These are phyloP conservation scores for Neolamprologus caudopunctatus DNA, from an alignment of 2,113 vertebrate species.

Conservation along the genomic window DNA sequence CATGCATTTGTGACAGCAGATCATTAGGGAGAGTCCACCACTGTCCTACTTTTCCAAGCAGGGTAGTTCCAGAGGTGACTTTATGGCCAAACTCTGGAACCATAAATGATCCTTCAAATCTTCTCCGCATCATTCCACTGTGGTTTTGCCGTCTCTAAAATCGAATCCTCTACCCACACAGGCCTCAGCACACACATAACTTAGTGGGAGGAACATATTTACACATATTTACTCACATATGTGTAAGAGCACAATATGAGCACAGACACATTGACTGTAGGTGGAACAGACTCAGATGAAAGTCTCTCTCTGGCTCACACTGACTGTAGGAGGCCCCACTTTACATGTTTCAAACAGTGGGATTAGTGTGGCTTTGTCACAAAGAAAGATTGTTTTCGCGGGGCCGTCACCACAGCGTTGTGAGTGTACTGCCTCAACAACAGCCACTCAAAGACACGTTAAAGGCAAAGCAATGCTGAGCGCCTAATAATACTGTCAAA, in stretches of 20 bases:
- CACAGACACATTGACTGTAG: constrained; percentile 12
- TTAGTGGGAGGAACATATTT: constrained; percentile 64
- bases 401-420: constrained; percentile 34
- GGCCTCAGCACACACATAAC: constrained; percentile 49
- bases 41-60: constrained; percentile 1
- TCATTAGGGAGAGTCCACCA: neutral
- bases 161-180: constrained; percentile 51
- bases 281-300: constrained; percentile 42
- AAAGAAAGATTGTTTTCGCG: constrained; percentile 68
- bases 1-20: constrained; percentile 5
- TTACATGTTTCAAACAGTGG: constrained; percentile 69
- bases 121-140: constrained; percentile 14
- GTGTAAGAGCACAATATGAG: constrained; percentile 9
- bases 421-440: neutral
- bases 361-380: constrained; percentile 66
- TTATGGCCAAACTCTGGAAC: neutral
- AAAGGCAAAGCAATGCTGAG: neutral
- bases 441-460: neutral
- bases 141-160: constrained; percentile 37
- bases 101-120: constrained; percentile 19
- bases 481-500: neutral
- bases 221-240: constrained; percentile 22
- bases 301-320: constrained; percentile 7
- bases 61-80: neutral
- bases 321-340: constrained; percentile 63